Percentiles rank a stretch among this genome's conserved stretches.
phyloP scores from a whole-genome alignment of 1,140 invertebrate genomes.

The Acarapis woodi region DNA sequence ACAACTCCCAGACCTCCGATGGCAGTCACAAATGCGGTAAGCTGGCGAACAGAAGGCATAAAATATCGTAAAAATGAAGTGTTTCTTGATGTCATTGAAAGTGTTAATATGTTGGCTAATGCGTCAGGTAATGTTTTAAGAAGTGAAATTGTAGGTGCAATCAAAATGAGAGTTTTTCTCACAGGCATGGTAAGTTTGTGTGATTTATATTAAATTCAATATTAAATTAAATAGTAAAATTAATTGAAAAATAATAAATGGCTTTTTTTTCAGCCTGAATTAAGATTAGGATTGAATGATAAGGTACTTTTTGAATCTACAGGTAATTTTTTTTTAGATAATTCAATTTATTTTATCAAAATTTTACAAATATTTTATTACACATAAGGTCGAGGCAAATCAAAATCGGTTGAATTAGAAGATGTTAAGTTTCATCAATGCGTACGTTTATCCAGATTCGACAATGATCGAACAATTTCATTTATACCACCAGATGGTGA shows the following conservation, averaged over 20 bases:
- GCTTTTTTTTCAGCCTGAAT: no score
- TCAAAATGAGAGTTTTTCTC: constrained; percentile 95
- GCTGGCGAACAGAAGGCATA: constrained; percentile 94
- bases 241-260: no score
- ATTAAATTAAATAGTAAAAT: no score
- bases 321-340: constrained; percentile 28
- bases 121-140: constrained; percentile 83
- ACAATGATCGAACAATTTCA: constrained; percentile 93
- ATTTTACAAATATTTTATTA: neutral
- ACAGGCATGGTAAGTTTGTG: no score
- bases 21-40: constrained; percentile 98
- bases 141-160: constrained; percentile 93
- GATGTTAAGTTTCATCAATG: constrained; percentile 99
- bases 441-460: constrained; percentile 80
- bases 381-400: constrained; percentile 37
- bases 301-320: constrained; percentile 97
- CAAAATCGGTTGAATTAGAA: constrained; percentile 92
- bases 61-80: constrained; percentile 99
- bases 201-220: no score
- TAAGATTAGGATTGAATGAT: constrained; percentile 90
- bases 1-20: constrained; percentile 67
- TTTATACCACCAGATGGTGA: constrained; percentile 98
- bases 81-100: constrained; percentile 97
- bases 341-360: constrained; percentile 1
- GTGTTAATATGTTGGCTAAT: constrained; percentile 88